Conservation (phyloP, 2,797 vertebrate species). For the Synaphobranchus kaupii region DNA sequence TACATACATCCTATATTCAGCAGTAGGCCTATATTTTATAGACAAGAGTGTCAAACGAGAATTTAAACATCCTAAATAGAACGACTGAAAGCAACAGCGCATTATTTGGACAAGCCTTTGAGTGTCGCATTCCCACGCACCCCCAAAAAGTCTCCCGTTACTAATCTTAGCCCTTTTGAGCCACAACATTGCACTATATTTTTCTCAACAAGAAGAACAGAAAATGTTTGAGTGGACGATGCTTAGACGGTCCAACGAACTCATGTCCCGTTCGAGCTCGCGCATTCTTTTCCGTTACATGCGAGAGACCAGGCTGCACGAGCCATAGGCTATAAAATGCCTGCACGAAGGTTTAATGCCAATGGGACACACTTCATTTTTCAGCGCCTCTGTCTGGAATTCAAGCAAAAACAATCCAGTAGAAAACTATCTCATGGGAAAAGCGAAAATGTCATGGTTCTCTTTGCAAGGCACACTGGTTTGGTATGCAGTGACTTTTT, state of each 20-base stretch:
- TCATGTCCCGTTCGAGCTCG: too few relatives aligned
- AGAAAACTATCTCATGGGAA: neutral
- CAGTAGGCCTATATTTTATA: neutral
- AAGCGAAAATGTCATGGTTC: neutral
- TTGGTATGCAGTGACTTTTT: neutral
- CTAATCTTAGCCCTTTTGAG: neutral
- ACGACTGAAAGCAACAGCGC: neutral
- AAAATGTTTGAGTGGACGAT: neutral
- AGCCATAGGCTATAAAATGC: neutral
- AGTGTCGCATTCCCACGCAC: neutral
- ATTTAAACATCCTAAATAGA: neutral
- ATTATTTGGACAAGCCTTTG: neutral
- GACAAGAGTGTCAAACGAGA: neutral
- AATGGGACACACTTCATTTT: neutral
- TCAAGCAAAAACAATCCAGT: neutral
- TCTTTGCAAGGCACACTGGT: neutral
- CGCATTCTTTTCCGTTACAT: neutral
- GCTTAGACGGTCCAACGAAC: neutral
- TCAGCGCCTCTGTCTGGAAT: neutral
- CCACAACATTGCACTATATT: neutral
- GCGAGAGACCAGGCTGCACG: neutral
- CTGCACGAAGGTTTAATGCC: neutral
- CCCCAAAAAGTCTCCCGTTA: neutral
- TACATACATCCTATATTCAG: neutral
- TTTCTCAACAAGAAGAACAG: neutral